A percentile compares a stretch with the other conserved stretches of the same genome.
Evolutionary conservation across 2,113 vertebrate species (phyloP).

Genomic region (Alectura lathami): DNA sequence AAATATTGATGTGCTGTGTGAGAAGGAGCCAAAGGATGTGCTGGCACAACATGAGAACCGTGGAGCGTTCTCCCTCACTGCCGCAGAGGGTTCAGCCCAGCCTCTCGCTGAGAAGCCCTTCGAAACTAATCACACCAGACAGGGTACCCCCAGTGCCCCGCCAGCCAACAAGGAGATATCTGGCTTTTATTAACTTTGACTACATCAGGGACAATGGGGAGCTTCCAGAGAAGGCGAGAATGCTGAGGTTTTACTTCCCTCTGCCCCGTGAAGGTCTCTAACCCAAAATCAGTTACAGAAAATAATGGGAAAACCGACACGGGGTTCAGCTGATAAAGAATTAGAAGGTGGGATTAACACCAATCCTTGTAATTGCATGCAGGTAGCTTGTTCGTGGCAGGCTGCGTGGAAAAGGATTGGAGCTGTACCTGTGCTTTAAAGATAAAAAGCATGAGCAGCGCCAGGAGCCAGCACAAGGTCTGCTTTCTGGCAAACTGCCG

Average conservation of each 20-base stretch:
- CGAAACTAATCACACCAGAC: not conserved
- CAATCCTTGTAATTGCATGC: not conserved
- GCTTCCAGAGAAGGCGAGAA: not conserved
- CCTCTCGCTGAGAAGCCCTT: not conserved
- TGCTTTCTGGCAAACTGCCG: accelerated
- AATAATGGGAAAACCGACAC: not conserved
- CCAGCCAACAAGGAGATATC: not conserved
- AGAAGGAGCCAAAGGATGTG: not conserved
- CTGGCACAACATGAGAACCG: accelerated
- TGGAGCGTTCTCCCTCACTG: not conserved
- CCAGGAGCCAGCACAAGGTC: not conserved
- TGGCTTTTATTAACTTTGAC: slow-evolving; percentile 1
- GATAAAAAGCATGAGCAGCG: not conserved
- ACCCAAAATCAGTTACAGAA: not conserved
- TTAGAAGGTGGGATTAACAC: not conserved
- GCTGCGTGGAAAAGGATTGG: accelerated
- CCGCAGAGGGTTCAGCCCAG: not conserved
- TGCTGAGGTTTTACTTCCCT: not conserved
- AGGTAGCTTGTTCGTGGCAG: accelerated
- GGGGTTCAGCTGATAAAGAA: not conserved
- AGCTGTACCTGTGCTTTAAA: not conserved
- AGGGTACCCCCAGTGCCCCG: not conserved
- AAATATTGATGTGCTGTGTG: not conserved
- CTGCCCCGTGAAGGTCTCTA: accelerated
- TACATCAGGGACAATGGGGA: not conserved